phyloP scores from a whole-genome alignment of 1,140 invertebrate genomes.

The Wasmannia auropunctata region DNA sequence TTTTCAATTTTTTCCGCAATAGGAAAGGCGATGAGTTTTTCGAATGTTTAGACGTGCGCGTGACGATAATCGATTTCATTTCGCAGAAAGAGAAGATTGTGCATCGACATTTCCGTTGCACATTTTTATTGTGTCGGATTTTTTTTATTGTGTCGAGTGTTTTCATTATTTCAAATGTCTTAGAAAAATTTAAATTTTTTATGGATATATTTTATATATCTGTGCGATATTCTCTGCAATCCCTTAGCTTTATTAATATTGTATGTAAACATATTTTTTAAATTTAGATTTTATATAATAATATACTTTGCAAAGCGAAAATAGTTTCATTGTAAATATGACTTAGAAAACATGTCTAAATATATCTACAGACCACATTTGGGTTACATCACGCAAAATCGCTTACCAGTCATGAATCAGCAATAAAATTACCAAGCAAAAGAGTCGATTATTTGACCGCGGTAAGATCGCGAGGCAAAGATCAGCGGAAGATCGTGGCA shows the following conservation, averaged over 20 bases:
- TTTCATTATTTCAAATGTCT: background rate
- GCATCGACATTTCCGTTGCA: background rate
- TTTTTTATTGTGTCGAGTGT: background rate
- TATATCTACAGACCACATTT: background rate
- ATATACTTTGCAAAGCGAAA: background rate
- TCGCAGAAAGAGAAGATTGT: background rate
- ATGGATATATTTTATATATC: background rate
- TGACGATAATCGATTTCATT: constrained; percentile 31
- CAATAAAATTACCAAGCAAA: background rate
- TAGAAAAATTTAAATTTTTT: background rate
- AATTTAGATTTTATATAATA: constrained; percentile 8
- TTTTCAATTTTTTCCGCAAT: background rate
- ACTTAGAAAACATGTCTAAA: background rate
- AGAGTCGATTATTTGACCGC: constrained; percentile 6
- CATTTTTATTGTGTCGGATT: background rate
- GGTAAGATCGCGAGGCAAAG: background rate
- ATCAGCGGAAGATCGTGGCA: constrained; percentile 9
- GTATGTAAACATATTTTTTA: background rate
- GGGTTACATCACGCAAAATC: background rate
- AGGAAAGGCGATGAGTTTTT: background rate
- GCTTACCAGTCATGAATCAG: constrained; percentile 20
- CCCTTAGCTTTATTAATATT: background rate
- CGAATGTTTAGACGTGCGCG: background rate
- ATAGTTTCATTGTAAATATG: background rate
- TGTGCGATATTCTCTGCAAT: background rate